Percentiles rank a stretch among this genome's conserved stretches.
Conservation (phyloP, 2,113 vertebrate species). For the Erythrolamprus reginae region DNA sequence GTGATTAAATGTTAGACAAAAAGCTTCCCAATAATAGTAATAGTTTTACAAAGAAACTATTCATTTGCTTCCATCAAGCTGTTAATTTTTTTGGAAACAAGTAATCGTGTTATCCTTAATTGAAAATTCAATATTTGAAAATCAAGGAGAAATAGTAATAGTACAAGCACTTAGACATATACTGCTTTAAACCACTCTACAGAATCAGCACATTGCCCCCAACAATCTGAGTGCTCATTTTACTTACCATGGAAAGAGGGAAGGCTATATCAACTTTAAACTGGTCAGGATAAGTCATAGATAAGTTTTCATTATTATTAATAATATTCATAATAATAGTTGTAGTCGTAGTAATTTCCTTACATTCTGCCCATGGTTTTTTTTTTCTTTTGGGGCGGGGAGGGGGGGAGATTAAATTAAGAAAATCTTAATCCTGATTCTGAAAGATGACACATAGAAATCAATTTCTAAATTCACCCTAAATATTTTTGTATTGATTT, state of each 20-base stretch:
- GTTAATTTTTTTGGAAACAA: neutral
- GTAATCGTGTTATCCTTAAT: neutral
- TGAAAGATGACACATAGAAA: neutral
- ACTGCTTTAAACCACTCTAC: too few relatives aligned
- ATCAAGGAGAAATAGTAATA: neutral
- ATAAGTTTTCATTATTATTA: neutral
- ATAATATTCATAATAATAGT: neutral
- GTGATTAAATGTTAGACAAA: neutral
- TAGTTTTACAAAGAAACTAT: neutral
- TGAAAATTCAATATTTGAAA: neutral
- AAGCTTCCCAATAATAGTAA: neutral
- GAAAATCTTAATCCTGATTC: neutral
- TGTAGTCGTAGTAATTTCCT: neutral
- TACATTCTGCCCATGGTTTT: neutral
- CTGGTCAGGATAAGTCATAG: too few relatives aligned
- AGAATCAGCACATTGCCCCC: too few relatives aligned
- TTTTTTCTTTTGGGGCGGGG: neutral
- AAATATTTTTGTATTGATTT: neutral
- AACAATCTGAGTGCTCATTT: too few relatives aligned
- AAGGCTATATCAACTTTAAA: too few relatives aligned
- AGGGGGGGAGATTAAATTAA: neutral
- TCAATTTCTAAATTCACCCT: neutral
- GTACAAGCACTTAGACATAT: too few relatives aligned
- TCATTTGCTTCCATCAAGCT: neutral
- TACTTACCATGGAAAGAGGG: too few relatives aligned